Percentiles rank a stretch among this genome's conserved stretches.
These are phyloP conservation scores for Spongia lamella DNA, from an alignment of 37 sponge, comb jelly and placozoan genomes.

Conservation along the genomic window DNA sequence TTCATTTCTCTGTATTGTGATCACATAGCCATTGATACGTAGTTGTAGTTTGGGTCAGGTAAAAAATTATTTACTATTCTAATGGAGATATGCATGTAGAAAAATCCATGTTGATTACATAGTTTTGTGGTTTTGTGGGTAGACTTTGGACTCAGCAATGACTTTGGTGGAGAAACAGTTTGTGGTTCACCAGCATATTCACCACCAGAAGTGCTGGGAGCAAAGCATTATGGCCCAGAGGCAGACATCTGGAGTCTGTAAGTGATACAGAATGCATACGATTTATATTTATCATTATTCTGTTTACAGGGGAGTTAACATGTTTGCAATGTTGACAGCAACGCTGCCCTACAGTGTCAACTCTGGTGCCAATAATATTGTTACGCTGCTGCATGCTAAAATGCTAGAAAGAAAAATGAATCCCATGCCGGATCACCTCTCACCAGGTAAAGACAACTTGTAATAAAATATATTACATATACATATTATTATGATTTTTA, in stretches of 20 bases:
- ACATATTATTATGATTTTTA: background rate
- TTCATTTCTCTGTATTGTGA: too few species aligned
- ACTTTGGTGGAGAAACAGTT: constrained; percentile 77
- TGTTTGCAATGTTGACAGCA: constrained; percentile 99
- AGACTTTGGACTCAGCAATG: constrained; percentile 91
- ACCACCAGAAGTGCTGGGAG: constrained; percentile 95
- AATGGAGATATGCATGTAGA: too few species aligned
- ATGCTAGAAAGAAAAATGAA: constrained; percentile 94
- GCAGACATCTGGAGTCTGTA: constrained; percentile 99
- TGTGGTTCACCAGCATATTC: constrained; percentile 99
- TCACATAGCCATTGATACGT: too few species aligned
- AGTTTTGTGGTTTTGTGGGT: background rate
- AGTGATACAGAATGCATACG: constrained; percentile 27
- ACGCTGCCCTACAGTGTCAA: constrained; percentile 93
- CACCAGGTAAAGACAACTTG: constrained; percentile 53
- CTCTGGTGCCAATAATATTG: constrained; percentile 68
- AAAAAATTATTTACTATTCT: too few species aligned
- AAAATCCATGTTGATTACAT: too few species aligned
- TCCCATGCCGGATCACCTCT: constrained; percentile 86
- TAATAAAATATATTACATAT: too few species aligned
- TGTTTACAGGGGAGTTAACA: constrained; percentile 88
- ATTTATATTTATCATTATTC: background rate
- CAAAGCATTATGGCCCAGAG: constrained; percentile 88
- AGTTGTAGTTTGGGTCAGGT: too few species aligned
- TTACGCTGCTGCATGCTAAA: constrained; percentile 95